Evolutionary conservation across 2,797 vertebrate species (phyloP).

Genomic region (Coregonus ussuriensis): DNA sequence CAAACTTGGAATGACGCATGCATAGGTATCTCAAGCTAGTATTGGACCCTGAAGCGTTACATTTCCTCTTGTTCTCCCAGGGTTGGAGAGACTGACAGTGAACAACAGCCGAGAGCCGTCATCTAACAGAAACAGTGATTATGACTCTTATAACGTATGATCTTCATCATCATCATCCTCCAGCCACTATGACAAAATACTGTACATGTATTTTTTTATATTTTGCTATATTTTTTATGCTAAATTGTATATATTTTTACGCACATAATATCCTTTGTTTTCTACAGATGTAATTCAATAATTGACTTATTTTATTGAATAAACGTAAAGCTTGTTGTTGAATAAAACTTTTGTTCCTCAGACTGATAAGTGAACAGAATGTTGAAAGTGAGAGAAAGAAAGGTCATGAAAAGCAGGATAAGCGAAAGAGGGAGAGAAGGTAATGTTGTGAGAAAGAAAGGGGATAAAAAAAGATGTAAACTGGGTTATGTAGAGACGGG

Average conservation of each 20-base stretch:
- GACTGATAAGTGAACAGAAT: slow-evolving; percentile 33
- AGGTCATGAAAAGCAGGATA: neutral
- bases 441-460: slow-evolving; percentile 24
- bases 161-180: slow-evolving; percentile 6
- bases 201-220: neutral
- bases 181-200: neutral
- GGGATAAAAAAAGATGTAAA: slow-evolving; percentile 34
- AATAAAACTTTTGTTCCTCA: slow-evolving; percentile 25
- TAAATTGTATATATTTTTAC: neutral
- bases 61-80: slow-evolving; percentile 44
- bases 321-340: neutral
- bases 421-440: slow-evolving; percentile 19
- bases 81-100: slow-evolving; percentile 69
- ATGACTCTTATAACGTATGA: slow-evolving; percentile 53
- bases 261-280: neutral
- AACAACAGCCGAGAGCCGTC: slow-evolving; percentile 69
- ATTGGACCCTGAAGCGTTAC: neutral
- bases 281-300: neutral
- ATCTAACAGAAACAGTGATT: slow-evolving; percentile 74
- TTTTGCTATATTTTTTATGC: neutral
- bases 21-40: neutral
- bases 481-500: slow-evolving; percentile 41
- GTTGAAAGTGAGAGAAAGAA: neutral
- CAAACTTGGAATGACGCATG: neutral
- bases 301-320: slow-evolving; percentile 3